Base-by-base conservation (phyloP, 2,113 vertebrate genomes). In the Morphnarchus princeps region DNA sequence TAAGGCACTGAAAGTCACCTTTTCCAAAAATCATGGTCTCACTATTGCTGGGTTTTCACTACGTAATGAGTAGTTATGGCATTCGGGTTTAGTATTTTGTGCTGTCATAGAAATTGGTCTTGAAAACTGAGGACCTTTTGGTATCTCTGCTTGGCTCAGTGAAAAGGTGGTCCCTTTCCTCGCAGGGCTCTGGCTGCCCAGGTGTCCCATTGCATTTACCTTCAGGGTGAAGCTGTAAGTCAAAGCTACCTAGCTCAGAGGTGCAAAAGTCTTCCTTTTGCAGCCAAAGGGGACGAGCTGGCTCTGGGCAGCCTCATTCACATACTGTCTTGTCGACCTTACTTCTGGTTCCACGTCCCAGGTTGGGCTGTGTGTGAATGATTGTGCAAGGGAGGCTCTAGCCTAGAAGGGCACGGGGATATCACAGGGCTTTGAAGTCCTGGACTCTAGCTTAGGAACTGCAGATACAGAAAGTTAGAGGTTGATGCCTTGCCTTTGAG, bases 251-350 rank as follows among this genome's bases (percentile, higher is more conserved):
- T 38, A 15, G 20, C 36, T 81, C 50, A 62, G 74, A 43, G 54
- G 4, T 54, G 22, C 24, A 77, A 14, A 16, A 34, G 5, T 55
- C 16, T 83, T 40, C 16, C 13, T 67, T 67, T 47, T 54, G 49
- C 19, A 73, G 28, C 0, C 0, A 61, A 74, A 70, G 16, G 19
- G 26, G 25, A 29, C 26, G 38, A 72, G 43, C 15, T 49, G 25
- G 15, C 9, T 36, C 36, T 55, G 29, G 45, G 13, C n/a, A 73
- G 1, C 18, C 47, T 88, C 45, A 16, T 49, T 70, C 31, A 34
- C 5, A 3, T 25, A 13, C 16, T 57, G 16, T 40, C 19, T 24
- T 38, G 6, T 55, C 59, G 28, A 34, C 16, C 34, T 67, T 43
- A 18, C 10, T 42, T 58, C 24, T 77, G 22, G 28, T 52, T 90